A percentile compares a stretch with the other conserved stretches of the same genome.
phyloP scores from a whole-genome alignment of 2,797 vertebrate genomes.

The Dipus sagitta region DNA sequence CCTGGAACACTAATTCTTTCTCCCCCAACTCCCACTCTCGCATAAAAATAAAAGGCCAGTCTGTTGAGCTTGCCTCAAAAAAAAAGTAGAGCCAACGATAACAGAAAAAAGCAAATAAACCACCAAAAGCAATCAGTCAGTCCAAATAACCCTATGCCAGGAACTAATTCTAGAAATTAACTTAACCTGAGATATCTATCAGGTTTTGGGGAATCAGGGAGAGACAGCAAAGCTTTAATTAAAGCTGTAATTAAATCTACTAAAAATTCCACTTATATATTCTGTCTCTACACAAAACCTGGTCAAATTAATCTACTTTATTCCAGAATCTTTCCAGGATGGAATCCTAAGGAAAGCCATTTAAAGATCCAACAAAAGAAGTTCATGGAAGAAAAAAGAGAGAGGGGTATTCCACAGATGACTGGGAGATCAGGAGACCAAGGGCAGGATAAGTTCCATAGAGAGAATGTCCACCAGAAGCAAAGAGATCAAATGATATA shows the following conservation, averaged over 20 bases:
- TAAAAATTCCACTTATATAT: slow-evolving; percentile 38
- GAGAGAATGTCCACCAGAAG: slow-evolving; percentile 41
- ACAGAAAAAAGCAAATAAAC: background rate
- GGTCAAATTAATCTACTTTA: slow-evolving; percentile 65
- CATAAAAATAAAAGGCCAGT: too few species aligned
- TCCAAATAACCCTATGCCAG: background rate
- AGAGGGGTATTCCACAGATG: slow-evolving; percentile 42
- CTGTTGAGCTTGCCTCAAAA: too few species aligned
- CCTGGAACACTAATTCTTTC: too few species aligned
- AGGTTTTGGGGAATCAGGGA: background rate
- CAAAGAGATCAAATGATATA: slow-evolving; percentile 53
- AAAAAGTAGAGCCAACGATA: too few species aligned
- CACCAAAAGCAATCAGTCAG: background rate
- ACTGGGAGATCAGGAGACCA: background rate
- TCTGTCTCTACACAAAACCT: slow-evolving; percentile 58
- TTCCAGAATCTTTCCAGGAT: slow-evolving; percentile 57
- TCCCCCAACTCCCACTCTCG: too few species aligned
- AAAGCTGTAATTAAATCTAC: slow-evolving; percentile 52
- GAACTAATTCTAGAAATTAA: slow-evolving; percentile 50
- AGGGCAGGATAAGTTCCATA: background rate
- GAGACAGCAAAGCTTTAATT: background rate
- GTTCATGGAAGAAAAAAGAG: slow-evolving; percentile 23
- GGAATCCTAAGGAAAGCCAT: slow-evolving; percentile 18
- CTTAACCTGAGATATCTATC: slow-evolving; percentile 47
- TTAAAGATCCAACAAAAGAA: slow-evolving; percentile 40